A percentile compares a stretch with the other conserved stretches of the same genome.
These are phyloP conservation scores for Tiliacea citrago DNA, from an alignment of 2,888 invertebrate species.

Conservation along the genomic window DNA sequence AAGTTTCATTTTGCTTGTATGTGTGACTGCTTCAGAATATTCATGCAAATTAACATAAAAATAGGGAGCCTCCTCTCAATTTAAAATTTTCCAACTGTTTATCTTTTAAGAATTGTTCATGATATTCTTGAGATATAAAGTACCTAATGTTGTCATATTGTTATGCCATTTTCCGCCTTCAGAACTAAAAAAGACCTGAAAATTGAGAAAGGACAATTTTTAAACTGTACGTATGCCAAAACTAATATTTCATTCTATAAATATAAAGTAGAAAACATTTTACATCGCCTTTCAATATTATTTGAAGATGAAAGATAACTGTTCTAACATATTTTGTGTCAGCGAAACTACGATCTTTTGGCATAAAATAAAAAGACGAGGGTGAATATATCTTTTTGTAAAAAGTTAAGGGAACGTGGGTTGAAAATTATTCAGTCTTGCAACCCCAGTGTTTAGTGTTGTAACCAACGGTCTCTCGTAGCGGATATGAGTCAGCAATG, in stretches of 20 bases:
- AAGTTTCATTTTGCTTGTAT: too few relatives aligned
- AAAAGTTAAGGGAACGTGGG: not conserved
- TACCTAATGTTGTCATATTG: conserved; percentile 1
- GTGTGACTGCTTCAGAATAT: too few relatives aligned
- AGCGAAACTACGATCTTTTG: conserved; percentile 19
- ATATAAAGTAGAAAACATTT: conserved; percentile 1
- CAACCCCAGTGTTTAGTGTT: conserved; percentile 37
- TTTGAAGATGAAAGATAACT: conserved; percentile 21
- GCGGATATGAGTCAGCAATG: conserved; percentile 53
- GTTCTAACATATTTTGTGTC: conserved; percentile 28
- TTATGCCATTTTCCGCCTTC: conserved; percentile 8
- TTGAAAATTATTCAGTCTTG: conserved; percentile 17
- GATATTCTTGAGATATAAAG: conserved; percentile 15
- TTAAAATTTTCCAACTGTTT: too few relatives aligned
- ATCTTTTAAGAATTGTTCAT: too few relatives aligned
- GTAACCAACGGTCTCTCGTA: conserved; percentile 26
- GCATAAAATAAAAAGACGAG: conserved; percentile 14
- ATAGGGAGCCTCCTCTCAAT: too few relatives aligned
- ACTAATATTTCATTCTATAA: conserved; percentile 13
- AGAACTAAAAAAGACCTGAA: not conserved
- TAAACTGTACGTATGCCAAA: conserved; percentile 1
- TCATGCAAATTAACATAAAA: too few relatives aligned
- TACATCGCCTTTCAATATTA: conserved; percentile 21
- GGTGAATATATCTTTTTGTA: not conserved
- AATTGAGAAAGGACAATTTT: conserved; percentile 8